Percentiles rank a stretch among this genome's conserved stretches.
Evolutionary conservation across 2,888 invertebrate genomes (phyloP).

Genomic region (Habrosyne pyritoides): DNA sequence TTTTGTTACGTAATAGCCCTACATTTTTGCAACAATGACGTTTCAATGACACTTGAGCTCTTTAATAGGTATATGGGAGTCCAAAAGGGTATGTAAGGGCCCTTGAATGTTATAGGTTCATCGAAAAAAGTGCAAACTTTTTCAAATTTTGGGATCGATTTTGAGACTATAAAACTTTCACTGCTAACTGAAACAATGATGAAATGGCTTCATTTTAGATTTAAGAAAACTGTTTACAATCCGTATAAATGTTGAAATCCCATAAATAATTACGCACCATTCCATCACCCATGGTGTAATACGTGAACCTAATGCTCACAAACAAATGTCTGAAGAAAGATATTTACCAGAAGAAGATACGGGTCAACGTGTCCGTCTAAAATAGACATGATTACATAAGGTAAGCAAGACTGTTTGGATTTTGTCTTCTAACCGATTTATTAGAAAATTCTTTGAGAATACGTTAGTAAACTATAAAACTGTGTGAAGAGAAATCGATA

Average conservation of each 20-base stretch:
- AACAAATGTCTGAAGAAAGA: slow-evolving; percentile 52
- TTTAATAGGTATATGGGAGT: slow-evolving; percentile 34
- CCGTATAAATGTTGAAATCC: slow-evolving; percentile 30
- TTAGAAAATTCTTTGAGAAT: background rate
- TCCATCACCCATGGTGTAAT: slow-evolving; percentile 11
- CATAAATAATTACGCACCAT: slow-evolving; percentile 33
- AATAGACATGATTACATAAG: slow-evolving; percentile 29
- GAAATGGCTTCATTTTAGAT: too few relatives aligned
- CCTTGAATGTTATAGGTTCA: slow-evolving; percentile 30
- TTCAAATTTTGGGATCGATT: too few relatives aligned
- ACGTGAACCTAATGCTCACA: slow-evolving; percentile 21
- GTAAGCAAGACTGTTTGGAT: background rate
- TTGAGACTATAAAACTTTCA: slow-evolving; percentile 8
- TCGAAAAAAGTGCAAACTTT: slow-evolving; percentile 15
- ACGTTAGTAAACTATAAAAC: background rate
- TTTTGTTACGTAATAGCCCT: slow-evolving; percentile 46
- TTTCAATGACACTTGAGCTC: slow-evolving; percentile 39
- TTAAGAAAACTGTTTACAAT: slow-evolving; percentile 6
- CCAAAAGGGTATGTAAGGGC: slow-evolving; percentile 32
- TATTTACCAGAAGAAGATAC: slow-evolving; percentile 48
- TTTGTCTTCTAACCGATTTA: background rate
- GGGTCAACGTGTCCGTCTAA: slow-evolving; percentile 39
- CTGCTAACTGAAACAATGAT: too few relatives aligned
- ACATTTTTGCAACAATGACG: slow-evolving; percentile 50
- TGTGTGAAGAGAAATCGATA: background rate